Evolutionary conservation across 2,797 vertebrate species (phyloP).

Genomic region (Sciurus vulgaris): DNA sequence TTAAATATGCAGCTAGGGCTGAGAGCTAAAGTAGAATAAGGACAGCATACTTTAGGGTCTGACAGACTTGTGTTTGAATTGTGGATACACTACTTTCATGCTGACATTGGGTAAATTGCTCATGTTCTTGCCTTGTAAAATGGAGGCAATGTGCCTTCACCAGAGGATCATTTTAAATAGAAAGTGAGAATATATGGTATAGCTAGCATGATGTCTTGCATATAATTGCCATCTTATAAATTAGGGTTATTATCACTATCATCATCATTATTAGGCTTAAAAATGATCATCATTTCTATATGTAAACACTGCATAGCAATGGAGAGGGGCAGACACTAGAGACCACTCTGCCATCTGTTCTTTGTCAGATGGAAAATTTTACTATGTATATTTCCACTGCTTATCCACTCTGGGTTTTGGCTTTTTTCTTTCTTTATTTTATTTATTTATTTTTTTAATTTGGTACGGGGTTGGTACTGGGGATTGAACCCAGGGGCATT

Average conservation of each 20-base stretch:
- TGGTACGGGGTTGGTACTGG: no score
- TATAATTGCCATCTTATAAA: slow-evolving; percentile 51
- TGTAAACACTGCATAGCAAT: slow-evolving; percentile 28
- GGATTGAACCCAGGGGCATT: no score
- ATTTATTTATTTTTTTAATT: no score
- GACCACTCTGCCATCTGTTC: slow-evolving; percentile 61
- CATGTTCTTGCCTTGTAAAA: neutral
- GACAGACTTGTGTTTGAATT: neutral
- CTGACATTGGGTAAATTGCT: neutral
- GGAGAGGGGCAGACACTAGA: neutral
- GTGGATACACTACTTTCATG: neutral
- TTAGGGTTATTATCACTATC: slow-evolving; percentile 32
- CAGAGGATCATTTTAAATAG: neutral
- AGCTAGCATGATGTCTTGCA: neutral
- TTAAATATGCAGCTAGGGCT: neutral
- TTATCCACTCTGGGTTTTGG: neutral
- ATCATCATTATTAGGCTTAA: slow-evolving; percentile 51
- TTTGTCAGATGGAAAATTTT: slow-evolving; percentile 22
- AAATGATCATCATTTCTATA: slow-evolving; percentile 13
- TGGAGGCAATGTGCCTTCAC: neutral
- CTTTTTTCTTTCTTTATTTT: no score
- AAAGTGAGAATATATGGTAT: neutral
- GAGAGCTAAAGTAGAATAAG: neutral
- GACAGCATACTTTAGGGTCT: neutral
- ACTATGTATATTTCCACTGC: neutral